Evolutionary conservation across 2,797 vertebrate genomes (phyloP), one percentile per base, ranked within the genome.

Genomic region (Lepidocolaptes lacrymiger): DNA sequence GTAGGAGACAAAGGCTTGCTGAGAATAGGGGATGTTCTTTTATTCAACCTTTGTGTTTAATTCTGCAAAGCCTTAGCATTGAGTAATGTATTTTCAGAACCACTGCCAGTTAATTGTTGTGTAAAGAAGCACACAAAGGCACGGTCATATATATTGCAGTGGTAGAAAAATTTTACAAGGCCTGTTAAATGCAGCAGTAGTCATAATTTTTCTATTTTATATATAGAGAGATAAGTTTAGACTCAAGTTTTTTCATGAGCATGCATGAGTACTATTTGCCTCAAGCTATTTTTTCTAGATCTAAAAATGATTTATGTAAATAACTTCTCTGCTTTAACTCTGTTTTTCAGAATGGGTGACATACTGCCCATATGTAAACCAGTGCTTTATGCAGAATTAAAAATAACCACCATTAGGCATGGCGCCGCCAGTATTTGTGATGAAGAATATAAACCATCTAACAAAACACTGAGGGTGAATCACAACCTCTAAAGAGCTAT

Each of bases 351-450:
- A 93, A 88, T 10, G 91, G 67, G 83, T 95, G 94, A 91, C 77
- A 86, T 52, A 27, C 48, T 95, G 88, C 91, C 88, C 85, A 56
- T 91, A 87, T 64, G 91, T 49, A 95, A 95, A 86, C 71, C 89
- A 88, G 89, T 39, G 49, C 76, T 93, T 78, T 43, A 79, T 64
- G 86, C 49, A 96, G 85, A 82, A 91, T 88, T 95, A 91, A 96
- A 96, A 96, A 96, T 94, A 96, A 93, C 87, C 73, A 15, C 80
- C 96, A 91, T 94, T 86, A 93, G 88, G 83, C 93, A 93, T 48
- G 80, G 88, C 23, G 56, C 83, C 67, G 0, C 32, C 69, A 66
- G 76, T 51, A 85, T 90, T 95, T 85, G 88, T 44, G 59, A 94
- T 46, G 59, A 82, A 86, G 89, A 84, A 75, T 26, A 95, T 56